Conservation (phyloP, 2,113 vertebrate genomes). For the Dascyllus trimaculatus region DNA sequence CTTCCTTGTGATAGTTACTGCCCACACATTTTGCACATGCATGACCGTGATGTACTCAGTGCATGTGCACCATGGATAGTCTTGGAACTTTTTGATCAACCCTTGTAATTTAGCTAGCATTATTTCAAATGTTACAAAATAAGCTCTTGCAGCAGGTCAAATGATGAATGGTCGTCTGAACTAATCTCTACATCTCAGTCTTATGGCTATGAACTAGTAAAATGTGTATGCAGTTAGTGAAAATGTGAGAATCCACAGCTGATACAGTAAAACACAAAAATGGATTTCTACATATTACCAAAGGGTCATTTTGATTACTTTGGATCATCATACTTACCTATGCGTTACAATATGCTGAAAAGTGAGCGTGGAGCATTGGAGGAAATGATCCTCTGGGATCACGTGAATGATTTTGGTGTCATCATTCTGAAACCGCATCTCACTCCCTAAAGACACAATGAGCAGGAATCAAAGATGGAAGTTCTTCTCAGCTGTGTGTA, state of each 20-base stretch:
- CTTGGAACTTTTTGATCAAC: too few species aligned
- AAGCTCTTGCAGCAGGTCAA: neutral
- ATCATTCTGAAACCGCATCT: neutral
- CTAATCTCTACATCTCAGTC: neutral
- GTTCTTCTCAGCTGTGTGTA: neutral
- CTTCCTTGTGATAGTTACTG: too few species aligned
- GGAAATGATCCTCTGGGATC: slow-evolving; percentile 23
- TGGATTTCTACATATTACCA: neutral
- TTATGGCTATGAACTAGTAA: neutral
- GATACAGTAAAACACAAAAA: too few species aligned
- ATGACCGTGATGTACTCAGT: too few species aligned
- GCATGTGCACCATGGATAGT: too few species aligned
- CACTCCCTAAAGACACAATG: slow-evolving; percentile 2
- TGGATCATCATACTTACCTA: neutral
- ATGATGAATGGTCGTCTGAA: neutral
- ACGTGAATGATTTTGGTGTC: neutral
- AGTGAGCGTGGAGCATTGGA: neutral
- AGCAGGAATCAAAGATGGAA: neutral
- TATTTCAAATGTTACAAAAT: neutral
- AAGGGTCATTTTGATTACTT: neutral
- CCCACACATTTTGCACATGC: too few species aligned
- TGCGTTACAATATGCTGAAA: neutral
- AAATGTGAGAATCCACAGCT: neutral
- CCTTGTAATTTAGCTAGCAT: neutral
- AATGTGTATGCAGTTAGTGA: neutral